Base-by-base conservation (phyloP, 2,797 vertebrate species). In the Helostoma temminkii region DNA sequence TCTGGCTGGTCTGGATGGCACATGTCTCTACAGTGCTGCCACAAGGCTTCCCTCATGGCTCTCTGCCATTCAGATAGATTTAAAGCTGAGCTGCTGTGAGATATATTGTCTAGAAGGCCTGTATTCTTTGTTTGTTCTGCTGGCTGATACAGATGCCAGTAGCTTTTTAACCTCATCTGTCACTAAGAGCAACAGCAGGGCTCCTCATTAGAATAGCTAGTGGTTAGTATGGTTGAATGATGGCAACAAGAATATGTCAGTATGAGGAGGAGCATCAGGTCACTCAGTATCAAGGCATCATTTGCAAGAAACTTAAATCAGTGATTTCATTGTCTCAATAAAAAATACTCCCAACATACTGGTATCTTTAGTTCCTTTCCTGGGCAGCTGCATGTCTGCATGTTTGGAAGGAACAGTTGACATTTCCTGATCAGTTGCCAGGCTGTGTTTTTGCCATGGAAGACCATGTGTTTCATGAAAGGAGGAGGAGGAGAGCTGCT, bases 381-480 rank as follows among this genome's bases (percentile, higher is more conserved):
- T 14, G 16, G 19, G 55, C 24, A 39, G 50, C 46, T 66, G 3
- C 25, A 34, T 39, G 50, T 66, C 28, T n/a, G n/a, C 57, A 65
- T 43, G 9, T 46, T n/a, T 66, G 49, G 43, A 78, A 76, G 49
- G 49, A 80, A 49, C 16, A n/a, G 54, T 78, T 89, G 74, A 81
- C 76, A 80, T 86, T 88, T 83, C 47, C 71, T 85, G 71, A 71
- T 70, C 7, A 25, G 26, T 70, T 80, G 69, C 76, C 74, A 86
- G 83, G 76, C 77, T 0, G 43, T 73, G 70, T 86, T 86, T 85
- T 82, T 78, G 80, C 85, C 25, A 2, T 85, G 80, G 78, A 82
- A 91, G 82, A 85, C 66, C 90, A 87, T 92, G 90, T 88, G 84
- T 85, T 62, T 77, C 49, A 54, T 85, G 74, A 82, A 81, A 81